Base-by-base conservation (phyloP, 1,140 invertebrate species). In the Drosophila bipectinata region DNA sequence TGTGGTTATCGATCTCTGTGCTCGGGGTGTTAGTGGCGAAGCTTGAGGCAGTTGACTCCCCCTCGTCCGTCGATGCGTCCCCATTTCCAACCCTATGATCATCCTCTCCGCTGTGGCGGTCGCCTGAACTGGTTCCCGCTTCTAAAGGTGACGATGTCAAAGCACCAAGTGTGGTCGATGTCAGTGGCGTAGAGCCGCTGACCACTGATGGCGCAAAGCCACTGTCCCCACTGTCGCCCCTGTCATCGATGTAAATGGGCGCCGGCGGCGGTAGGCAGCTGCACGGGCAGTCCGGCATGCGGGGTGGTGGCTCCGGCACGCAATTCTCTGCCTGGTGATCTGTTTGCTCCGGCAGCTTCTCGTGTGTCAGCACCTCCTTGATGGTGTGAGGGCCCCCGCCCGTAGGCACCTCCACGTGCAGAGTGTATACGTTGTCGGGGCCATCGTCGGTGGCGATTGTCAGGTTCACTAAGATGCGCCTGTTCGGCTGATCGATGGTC, bases 251-350 rank as follows among this genome's bases (percentile, higher is more conserved):
- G 39, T 71, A 68, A 15, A 28, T 53, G n/a, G 77, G 45, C n/a
- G 56, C 30, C 14, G 45, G 9, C 4, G 61, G 60, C 0, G 66
- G 48, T 1, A 85, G 48, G 28, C 91, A 92, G 9, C 72, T 79
- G 64, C 91, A 92, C 8, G 90, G 91, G 45, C 91, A 92, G 26
- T 90, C 89, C 12, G 91, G 91, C 77, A 90, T 91, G 18, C 84
- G 87, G 30, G 91, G 91, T 3, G 91, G 91, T 21, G 91, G 90
- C 60, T 92, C 91, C 1, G 81, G 78, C 28, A 83, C 55, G 61
- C 91, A 92, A 55, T 69, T 79, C n/a, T 71, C 83, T 57, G 57
- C 49, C 24, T 28, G 10, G 55, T 57, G 48, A n/a, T 73, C 66
- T 7, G 14, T 15, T 21, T 28, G 28, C 12, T 51, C 39, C 2